Evolutionary conservation across 1,140 invertebrate genomes (phyloP), one percentile per base, ranked within the genome.

Genomic region (Trachymyrmex cornetzi): DNA sequence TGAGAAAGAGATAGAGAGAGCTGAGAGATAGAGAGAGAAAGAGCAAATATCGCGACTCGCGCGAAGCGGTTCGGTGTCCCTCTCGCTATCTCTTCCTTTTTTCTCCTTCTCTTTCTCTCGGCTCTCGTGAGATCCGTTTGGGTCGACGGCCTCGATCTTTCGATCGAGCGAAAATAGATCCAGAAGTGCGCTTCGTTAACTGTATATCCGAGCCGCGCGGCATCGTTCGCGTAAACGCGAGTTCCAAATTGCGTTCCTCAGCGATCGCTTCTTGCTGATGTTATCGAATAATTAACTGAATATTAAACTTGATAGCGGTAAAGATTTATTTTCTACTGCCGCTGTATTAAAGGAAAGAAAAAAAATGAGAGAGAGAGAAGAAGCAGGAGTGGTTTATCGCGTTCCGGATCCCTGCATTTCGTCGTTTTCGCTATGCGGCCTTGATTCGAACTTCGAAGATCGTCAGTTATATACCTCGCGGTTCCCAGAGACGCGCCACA

Each of bases 71-170:
- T 50, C 24, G 48, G 53, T 50, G 14, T 63, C 11, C 22, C 44
- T 85, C 69, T 53, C 63, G 27, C 34, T 48, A 53, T 86, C 77
- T 89, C 84, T 87, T 57, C 77, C 63, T 77, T 57, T 67, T 75
- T 59, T 75, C 64, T 67, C 64, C 64, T 30, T 67, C 59, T 77
- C 44, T 50, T 48, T 84, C 80, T 88, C 81, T 77, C 44, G 64
- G 48, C 57, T 64, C 38, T 84, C 66, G 77, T 57, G 84, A 90
- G 85, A 90, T 91, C 89, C 89, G 87, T 90, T 90, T 86, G 82
- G 89, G 89, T 91, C 89, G 89, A 91, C 89, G 89, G 89, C 89
- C 89, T 88, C 89, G 86, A 91, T 91, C 89, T 90, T 90, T 91
- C 89, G 82, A 91, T 91, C 89, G 87, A 82, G 89, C 89, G 82